Percentiles rank a stretch among this genome's conserved stretches.
Evolutionary conservation across 1,140 invertebrate species (phyloP).

Genomic region (Panulirus ornatus): DNA sequence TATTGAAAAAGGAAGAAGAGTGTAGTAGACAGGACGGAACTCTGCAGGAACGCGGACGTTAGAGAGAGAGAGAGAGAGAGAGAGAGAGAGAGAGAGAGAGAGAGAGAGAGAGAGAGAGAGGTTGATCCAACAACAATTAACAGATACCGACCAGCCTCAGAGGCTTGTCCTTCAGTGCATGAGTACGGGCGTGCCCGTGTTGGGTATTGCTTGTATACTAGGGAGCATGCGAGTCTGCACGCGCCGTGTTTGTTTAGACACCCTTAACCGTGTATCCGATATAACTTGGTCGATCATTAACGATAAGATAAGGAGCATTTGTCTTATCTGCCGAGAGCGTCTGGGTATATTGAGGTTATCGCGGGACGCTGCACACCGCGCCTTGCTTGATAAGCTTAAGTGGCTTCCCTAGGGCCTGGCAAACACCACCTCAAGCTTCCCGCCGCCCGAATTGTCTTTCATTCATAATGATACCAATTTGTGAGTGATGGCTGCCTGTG

Average conservation of each 20-base stretch:
- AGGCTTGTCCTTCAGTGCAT: neutral
- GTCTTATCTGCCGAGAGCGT: conserved; percentile 32
- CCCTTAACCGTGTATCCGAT: neutral
- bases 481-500: no score
- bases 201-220: no score
- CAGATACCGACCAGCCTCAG: neutral
- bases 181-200: no score
- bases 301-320: conserved; percentile 1
- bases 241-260: neutral
- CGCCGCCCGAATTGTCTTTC: no score
- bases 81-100: neutral
- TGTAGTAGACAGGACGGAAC: neutral
- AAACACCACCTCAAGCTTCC: no score
- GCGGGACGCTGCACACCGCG: neutral
- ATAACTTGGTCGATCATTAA: conserved; percentile 17
- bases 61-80: no score
- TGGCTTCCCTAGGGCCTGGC: neutral
- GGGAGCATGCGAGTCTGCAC: no score
- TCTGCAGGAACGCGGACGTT: neutral
- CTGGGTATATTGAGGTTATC: neutral
- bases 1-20: no score
- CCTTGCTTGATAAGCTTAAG: no score
- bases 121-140: neutral
- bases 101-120: neutral
- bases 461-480: no score